Evolutionary conservation across 1,140 invertebrate species (phyloP), one percentile per base, ranked within the genome.

Genomic region (Subanguina moxae): DNA sequence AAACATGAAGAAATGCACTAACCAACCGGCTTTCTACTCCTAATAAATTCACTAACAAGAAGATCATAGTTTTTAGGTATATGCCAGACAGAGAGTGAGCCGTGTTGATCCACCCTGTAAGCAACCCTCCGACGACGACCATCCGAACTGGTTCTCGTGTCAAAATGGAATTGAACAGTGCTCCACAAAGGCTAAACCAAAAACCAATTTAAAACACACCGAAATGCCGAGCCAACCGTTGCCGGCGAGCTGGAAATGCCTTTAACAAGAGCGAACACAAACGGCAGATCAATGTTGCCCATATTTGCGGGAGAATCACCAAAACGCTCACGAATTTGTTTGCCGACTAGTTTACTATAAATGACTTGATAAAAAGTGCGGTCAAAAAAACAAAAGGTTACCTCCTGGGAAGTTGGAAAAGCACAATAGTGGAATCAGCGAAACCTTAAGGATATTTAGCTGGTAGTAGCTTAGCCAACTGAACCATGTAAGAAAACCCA

Each of bases 111-210:
- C 11, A 67, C 76, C 13, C 76, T 59, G 32, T 80, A 80, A 30
- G 76, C 87, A 88, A 11, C 90, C 85, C 48, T 89, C 88, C 5
- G 91, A 90, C 43, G 88, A 85, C 61, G 82, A 66, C 61, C 62
- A 19, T 74, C 74, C 0, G 23, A 23, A 25, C 21, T 74, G 1
- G 28, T 25, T 27, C 48, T 43, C 17, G 61, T 42, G 19, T 77
- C 75, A 59, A 52, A 83, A 80, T 81, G 75, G 46, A 77, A 78
- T n/a, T 68, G 61, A 1, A 77, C 71, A 23, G 62, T 67, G 21
- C 57, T 27, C 15, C 52, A 19, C 15, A 65, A 46, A 25, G 73
- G 56, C 73, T 74, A 56, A 74, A 74, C 56, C 25, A 65, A 73
- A 13, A 25, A 28, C 28, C 19, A 25, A 61, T 61, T 7, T 30